These are phyloP conservation scores for Oreohelix idahoensis DNA, from an alignment of 1,140 invertebrate genomes.

Conservation along the genomic window DNA sequence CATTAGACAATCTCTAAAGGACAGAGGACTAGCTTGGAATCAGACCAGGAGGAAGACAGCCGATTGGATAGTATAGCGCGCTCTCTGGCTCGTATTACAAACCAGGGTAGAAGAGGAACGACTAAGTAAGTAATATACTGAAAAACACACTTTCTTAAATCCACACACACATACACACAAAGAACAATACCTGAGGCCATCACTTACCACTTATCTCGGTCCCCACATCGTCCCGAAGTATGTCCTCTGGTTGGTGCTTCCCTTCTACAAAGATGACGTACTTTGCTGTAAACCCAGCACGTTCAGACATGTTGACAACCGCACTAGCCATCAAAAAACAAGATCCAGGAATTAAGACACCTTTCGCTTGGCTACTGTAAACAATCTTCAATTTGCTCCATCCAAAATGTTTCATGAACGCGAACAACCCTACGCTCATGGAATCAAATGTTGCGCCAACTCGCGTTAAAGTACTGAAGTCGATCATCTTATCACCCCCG, in stretches of 20 bases:
- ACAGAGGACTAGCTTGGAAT: too few relatives aligned
- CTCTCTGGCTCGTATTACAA: too few relatives aligned
- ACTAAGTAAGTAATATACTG: too few relatives aligned
- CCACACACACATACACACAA: too few relatives aligned
- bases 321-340: not conserved
- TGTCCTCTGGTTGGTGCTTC: not conserved
- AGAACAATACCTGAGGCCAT: too few relatives aligned
- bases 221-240: not conserved
- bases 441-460: conserved; percentile 79
- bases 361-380: conserved; percentile 74
- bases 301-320: not conserved
- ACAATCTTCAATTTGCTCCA: conserved; percentile 82
- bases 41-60: too few relatives aligned
- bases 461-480: conserved; percentile 59
- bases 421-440: conserved; percentile 80
- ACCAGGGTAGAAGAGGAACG: too few relatives aligned
- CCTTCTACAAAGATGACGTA: not conserved
- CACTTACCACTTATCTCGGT: conserved; percentile 6
- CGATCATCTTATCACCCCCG: conserved; percentile 57
- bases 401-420: conserved; percentile 78
- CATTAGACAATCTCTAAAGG: too few relatives aligned
- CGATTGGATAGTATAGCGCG: too few relatives aligned
- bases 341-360: not conserved
- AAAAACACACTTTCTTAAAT: too few relatives aligned
- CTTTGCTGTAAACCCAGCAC: not conserved